These are phyloP conservation scores for Cyanistes caeruleus DNA, from an alignment of 2,113 vertebrate genomes.

Conservation along the genomic window DNA sequence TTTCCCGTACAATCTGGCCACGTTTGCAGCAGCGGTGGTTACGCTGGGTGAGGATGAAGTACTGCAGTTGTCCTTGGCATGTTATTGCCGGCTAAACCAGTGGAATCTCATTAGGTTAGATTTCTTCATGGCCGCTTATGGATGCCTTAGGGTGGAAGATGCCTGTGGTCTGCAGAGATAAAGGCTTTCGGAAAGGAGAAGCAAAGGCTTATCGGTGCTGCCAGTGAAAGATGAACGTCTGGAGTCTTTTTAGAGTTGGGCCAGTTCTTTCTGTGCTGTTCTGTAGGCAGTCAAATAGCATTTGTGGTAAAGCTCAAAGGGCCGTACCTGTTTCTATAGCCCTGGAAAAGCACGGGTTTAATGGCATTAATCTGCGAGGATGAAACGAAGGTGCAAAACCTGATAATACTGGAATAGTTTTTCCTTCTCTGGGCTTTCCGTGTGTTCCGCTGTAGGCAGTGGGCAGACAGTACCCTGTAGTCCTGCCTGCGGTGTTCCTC, in stretches of 20 bases:
- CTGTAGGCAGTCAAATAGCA: neutral
- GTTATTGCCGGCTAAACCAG: neutral
- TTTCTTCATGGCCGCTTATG: neutral
- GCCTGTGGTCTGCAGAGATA: slow-evolving; percentile 24
- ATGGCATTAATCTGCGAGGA: neutral
- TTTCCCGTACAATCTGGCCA: neutral
- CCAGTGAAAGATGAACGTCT: neutral
- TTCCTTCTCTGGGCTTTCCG: neutral
- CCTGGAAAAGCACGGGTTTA: neutral
- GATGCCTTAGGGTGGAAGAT: neutral
- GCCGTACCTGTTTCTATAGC: neutral
- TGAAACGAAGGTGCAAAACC: neutral
- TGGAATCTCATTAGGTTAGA: slow-evolving; percentile 28
- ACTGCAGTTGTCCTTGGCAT: neutral
- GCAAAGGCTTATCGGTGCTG: neutral
- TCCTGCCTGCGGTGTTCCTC: neutral
- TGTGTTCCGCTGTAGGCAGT: neutral
- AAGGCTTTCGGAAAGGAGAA: neutral
- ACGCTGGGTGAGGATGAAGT: neutral
- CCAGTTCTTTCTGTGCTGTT: neutral
- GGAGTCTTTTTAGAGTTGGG: neutral
- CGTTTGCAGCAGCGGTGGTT: neutral
- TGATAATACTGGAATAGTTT: neutral
- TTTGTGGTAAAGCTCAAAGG: neutral
- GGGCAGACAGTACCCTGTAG: fast-evolving